Percentiles rank a stretch among this genome's conserved stretches.
These are phyloP conservation scores for Sus scrofa DNA, from an alignment of 2,113 vertebrate species.

Conservation along the genomic window DNA sequence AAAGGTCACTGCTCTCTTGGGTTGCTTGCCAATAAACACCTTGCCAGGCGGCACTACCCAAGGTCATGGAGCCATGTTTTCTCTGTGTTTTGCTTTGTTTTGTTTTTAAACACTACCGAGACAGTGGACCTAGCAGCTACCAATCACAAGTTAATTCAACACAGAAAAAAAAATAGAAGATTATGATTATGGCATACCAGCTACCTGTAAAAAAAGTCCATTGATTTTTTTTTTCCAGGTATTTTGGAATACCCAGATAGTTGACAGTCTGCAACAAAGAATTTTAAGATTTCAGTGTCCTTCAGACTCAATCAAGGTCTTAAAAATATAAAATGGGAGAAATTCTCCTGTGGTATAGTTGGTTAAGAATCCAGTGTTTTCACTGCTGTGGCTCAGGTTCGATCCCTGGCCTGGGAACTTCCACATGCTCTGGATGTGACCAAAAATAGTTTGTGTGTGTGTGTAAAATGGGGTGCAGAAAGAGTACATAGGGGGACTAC, in stretches of 20 bases:
- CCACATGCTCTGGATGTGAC: no score
- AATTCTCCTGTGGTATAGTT: no score
- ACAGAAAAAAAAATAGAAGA: conserved; percentile 19
- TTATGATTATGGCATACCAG: background rate
- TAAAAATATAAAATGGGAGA: background rate
- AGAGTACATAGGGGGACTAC: background rate
- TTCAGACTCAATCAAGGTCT: background rate
- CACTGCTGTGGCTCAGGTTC: no score
- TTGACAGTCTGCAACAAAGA: background rate
- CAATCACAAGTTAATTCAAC: conserved; percentile 33
- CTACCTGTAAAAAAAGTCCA: background rate
- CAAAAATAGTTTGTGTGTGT: no score
- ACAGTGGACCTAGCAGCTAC: background rate
- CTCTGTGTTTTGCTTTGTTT: conserved; percentile 43
- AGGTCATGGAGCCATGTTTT: conserved; percentile 40
- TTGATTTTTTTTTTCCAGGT: background rate
- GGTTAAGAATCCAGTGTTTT: no score
- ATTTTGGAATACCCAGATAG: background rate
- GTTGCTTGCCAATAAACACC: conserved; percentile 28
- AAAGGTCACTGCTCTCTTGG: background rate
- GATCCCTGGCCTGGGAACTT: no score
- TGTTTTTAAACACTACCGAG: conserved; percentile 43
- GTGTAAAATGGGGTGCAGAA: background rate
- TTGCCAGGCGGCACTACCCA: background rate
- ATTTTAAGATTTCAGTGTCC: conserved; percentile 14